Percentiles rank a stretch among this genome's conserved stretches.
Evolutionary conservation across 2,797 vertebrate species (phyloP).

Genomic region (Chaenodraco wilsoni): DNA sequence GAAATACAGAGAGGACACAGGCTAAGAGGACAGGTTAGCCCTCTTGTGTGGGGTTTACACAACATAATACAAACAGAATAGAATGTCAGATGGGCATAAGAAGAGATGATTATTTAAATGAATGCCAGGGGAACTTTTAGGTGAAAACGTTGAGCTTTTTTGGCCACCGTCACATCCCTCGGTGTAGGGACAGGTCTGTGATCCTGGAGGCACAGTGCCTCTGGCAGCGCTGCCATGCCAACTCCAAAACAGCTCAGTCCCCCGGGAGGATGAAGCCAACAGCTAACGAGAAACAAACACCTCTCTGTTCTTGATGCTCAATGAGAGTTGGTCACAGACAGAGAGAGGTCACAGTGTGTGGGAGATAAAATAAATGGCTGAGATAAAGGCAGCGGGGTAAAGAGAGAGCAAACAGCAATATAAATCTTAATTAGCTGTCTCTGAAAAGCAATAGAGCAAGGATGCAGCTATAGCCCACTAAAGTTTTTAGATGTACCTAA

Average conservation of each 20-base stretch:
- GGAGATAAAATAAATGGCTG: slow-evolving; percentile 15
- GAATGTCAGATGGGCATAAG: slow-evolving; percentile 16
- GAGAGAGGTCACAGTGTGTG: slow-evolving; percentile 31
- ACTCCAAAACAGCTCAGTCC: slow-evolving; percentile 74
- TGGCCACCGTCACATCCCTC: slow-evolving; percentile 49
- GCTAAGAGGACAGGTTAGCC: slow-evolving; percentile 24
- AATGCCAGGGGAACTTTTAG: slow-evolving; percentile 36
- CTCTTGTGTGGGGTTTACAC: slow-evolving; percentile 30
- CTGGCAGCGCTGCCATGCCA: slow-evolving; percentile 79
- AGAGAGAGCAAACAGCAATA: slow-evolving; percentile 27
- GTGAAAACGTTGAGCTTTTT: slow-evolving; percentile 47
- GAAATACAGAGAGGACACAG: slow-evolving; percentile 18
- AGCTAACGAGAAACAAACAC: slow-evolving; percentile 78
- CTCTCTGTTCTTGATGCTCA: slow-evolving; percentile 63
- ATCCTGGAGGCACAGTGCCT: slow-evolving; percentile 70
- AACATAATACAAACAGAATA: slow-evolving; percentile 31
- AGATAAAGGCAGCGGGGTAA: slow-evolving; percentile 34
- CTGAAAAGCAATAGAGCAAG: slow-evolving; percentile 7
- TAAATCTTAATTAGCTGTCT: slow-evolving; percentile 39
- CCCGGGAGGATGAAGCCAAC: slow-evolving; percentile 64
- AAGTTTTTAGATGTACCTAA: slow-evolving; percentile 30
- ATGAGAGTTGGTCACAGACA: slow-evolving; percentile 45
- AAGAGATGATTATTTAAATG: slow-evolving; percentile 54
- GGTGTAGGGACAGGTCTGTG: slow-evolving; percentile 53
- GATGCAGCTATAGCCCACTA: neutral